These are phyloP conservation scores for Trogon melanurus DNA, from an alignment of 2,113 vertebrate species.

Conservation along the genomic window DNA sequence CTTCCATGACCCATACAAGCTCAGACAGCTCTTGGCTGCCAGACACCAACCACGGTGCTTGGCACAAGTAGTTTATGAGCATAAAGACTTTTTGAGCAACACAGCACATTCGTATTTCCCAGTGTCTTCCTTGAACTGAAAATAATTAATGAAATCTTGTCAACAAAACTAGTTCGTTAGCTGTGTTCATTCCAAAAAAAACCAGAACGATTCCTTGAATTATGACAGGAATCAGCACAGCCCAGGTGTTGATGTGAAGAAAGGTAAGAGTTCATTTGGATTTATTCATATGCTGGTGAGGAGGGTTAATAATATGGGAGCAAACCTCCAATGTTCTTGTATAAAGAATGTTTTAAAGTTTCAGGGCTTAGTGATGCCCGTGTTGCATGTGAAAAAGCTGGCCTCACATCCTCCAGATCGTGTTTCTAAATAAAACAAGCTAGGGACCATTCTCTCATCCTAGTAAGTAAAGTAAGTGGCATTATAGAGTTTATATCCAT, in stretches of 20 bases:
- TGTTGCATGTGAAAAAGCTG: background rate
- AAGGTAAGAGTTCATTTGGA: background rate
- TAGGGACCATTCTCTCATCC: background rate
- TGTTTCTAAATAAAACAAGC: background rate
- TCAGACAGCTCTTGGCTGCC: background rate
- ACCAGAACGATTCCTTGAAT: background rate
- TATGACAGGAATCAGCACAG: background rate
- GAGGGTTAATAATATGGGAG: background rate
- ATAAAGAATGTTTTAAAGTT: background rate
- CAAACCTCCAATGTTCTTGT: background rate
- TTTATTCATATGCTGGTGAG: background rate
- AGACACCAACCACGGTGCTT: background rate
- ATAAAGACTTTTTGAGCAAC: background rate
- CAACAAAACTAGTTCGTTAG: background rate
- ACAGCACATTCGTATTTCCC: background rate
- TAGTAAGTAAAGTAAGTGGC: background rate
- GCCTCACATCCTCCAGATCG: background rate
- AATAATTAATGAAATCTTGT: conserved; percentile 3
- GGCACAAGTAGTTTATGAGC: background rate
- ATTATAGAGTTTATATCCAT: background rate
- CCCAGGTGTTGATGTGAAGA: background rate
- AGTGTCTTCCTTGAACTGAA: background rate
- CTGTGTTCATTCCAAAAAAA: background rate
- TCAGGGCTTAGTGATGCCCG: background rate
- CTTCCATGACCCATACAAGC: background rate